Evolutionary conservation across 2,797 vertebrate species (phyloP), one percentile per base, ranked within the genome.

Genomic region (Emys orbicularis): DNA sequence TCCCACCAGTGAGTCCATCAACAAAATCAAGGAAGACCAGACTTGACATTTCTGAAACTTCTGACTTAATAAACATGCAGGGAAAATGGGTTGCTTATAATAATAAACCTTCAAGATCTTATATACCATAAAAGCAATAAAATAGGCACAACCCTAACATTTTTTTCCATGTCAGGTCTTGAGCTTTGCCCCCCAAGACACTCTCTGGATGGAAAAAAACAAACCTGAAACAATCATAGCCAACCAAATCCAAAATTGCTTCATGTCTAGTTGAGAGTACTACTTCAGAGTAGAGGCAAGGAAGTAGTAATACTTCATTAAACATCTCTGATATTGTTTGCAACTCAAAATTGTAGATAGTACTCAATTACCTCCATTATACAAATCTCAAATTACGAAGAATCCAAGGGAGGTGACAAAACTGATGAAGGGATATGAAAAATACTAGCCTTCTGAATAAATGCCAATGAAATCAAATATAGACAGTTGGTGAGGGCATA

Each of bases 111-210:
- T 84, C 21, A 84, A 23, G 37, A 25, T 65, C 16, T 89, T 84
- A 3, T 57, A 21, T 5, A 7, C 3, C 3, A 56, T 61, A 68
- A 90, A 94, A 88, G 29, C 81, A 59, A 31, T 61, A 79, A 56
- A 49, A 41, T 27, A 88, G 81, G 57, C 72, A 61, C 31, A 87
- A 3, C 56, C 23, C 3, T 1, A 87, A 6, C 0, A 0, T 34
- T 65, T n/a, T 57, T 81, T 31, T 52, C 19, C 41, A 29, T 21
- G 0, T 11, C 7, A n/a, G 16, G 34, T 59, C 2, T 84, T 94
- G 59, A 92, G 15, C 44, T 68, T 0, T 37, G 0, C 74, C 2
- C 25, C 23, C 21, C 6, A 1, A 47, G 12, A 68, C 0, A 1
- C n/a, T 5, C 34, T 65, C 13, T 65, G 34, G 31, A 65, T 65